phyloP scores from a whole-genome alignment of 92 coral and sea anemone species.

The Parazoanthus darwini region DNA sequence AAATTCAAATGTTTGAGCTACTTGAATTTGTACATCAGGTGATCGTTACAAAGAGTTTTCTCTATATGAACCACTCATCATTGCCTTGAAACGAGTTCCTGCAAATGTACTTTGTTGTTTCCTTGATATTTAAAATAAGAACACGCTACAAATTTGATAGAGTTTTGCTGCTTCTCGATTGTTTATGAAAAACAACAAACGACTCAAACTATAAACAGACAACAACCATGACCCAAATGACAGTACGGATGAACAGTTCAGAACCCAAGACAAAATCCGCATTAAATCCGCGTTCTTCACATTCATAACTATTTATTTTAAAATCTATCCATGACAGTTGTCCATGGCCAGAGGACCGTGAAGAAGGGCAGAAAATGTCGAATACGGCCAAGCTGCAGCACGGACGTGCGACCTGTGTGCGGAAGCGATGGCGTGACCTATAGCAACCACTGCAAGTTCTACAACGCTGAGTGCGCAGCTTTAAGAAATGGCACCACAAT shows the following conservation, averaged over 20 bases:
- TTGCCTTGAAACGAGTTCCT: neutral
- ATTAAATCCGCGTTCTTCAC: neutral
- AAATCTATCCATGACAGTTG: constrained; percentile 1
- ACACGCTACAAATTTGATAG: neutral
- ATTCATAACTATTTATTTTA: neutral
- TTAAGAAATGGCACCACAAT: constrained; percentile 41
- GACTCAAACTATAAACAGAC: too few species aligned
- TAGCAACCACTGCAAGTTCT: constrained; percentile 61
- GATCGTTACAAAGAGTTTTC: too few species aligned
- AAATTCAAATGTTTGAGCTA: neutral
- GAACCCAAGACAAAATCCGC: neutral
- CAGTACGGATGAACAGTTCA: neutral
- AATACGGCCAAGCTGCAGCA: neutral
- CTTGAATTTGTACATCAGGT: neutral
- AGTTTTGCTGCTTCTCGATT: neutral
- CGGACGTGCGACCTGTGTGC: constrained; percentile 54
- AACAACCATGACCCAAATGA: neutral
- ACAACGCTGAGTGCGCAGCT: constrained; percentile 68
- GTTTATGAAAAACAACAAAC: neutral
- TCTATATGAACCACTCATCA: too few species aligned
- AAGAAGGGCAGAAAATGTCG: constrained; percentile 14
- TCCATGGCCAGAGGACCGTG: neutral
- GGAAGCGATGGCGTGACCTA: constrained; percentile 76
- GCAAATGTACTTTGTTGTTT: too few species aligned
- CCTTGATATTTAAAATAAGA: too few species aligned